A percentile compares a stretch with the other conserved stretches of the same genome.
These are phyloP conservation scores for Diceros bicornis DNA, from an alignment of 2,797 vertebrate genomes.

Conservation along the genomic window DNA sequence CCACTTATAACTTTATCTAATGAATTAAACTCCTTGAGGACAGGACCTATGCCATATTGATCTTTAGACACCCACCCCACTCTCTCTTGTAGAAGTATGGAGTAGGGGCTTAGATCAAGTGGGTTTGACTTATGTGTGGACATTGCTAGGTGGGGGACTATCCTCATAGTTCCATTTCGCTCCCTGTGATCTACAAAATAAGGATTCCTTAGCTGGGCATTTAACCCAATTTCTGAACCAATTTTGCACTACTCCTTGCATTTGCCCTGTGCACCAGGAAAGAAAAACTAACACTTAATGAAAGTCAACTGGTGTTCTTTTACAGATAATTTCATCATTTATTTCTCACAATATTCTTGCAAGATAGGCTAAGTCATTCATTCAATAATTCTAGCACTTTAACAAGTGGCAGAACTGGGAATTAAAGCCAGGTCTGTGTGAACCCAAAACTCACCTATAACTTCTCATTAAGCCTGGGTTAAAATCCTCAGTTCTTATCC, in stretches of 20 bases:
- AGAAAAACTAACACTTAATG: conserved; percentile 4
- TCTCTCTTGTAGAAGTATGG: background rate
- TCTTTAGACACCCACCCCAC: background rate
- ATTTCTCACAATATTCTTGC: background rate
- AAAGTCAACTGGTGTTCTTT: background rate
- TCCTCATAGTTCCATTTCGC: background rate
- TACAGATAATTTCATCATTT: conserved; percentile 30
- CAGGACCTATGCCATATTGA: background rate
- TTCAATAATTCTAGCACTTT: background rate
- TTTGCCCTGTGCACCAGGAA: background rate
- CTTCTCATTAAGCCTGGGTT: background rate
- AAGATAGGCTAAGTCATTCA: background rate
- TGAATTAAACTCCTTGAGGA: background rate
- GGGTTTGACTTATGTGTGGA: background rate
- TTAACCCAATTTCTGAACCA: conserved; percentile 23
- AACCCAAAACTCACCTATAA: background rate
- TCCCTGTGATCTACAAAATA: background rate
- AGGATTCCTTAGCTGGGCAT: background rate
- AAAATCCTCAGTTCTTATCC: background rate
- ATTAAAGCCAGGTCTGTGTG: background rate
- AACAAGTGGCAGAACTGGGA: conserved; percentile 1
- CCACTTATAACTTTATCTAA: background rate
- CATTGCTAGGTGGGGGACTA: background rate
- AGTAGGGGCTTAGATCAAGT: background rate
- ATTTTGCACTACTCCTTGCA: background rate